phyloP scores from a whole-genome alignment of 2,888 invertebrate genomes.

The Thecocarcelia acutangulata region DNA sequence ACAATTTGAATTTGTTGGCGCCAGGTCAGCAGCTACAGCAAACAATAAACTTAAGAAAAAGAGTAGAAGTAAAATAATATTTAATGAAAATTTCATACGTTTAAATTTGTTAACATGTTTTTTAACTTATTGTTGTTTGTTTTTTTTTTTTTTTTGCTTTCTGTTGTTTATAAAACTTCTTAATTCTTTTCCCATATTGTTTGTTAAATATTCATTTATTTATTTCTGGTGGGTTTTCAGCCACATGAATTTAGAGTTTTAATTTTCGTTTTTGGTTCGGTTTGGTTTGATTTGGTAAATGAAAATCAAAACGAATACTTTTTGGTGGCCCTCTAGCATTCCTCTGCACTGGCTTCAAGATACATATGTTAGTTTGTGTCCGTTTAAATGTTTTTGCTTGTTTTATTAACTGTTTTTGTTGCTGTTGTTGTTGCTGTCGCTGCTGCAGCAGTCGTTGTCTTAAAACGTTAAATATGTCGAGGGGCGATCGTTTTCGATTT shows the following conservation, averaged over 20 bases:
- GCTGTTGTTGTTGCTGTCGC: conserved; percentile 4
- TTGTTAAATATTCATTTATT: conserved; percentile 36
- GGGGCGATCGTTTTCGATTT: conserved; percentile 73
- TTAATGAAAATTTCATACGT: conserved; percentile 76
- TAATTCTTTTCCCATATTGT: conserved; percentile 46
- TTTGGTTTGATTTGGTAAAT: neutral
- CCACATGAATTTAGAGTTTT: conserved; percentile 59
- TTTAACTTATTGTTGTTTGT: conserved; percentile 55
- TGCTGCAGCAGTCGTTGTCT: conserved; percentile 19
- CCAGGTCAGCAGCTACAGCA: conserved; percentile 74
- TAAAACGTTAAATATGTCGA: conserved; percentile 70
- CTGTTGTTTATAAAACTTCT: conserved; percentile 43
- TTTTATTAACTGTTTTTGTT: conserved; percentile 36
- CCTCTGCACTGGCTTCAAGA: conserved; percentile 29
- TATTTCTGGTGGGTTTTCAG: conserved; percentile 39
- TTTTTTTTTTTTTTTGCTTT: conserved; percentile 64
- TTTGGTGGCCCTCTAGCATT: conserved; percentile 69
- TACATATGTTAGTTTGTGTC: conserved; percentile 32
- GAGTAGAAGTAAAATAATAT: conserved; percentile 71
- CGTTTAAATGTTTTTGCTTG: conserved; percentile 29
- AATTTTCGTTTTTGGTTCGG: conserved; percentile 46
- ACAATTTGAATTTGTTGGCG: conserved; percentile 75
- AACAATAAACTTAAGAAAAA: conserved; percentile 47
- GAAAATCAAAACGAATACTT: conserved; percentile 28
- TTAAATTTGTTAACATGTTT: conserved; percentile 69